A percentile compares a stretch with the other conserved stretches of the same genome.
phyloP scores from a whole-genome alignment of 2,797 vertebrate species.

The Cynopterus sphinx region DNA sequence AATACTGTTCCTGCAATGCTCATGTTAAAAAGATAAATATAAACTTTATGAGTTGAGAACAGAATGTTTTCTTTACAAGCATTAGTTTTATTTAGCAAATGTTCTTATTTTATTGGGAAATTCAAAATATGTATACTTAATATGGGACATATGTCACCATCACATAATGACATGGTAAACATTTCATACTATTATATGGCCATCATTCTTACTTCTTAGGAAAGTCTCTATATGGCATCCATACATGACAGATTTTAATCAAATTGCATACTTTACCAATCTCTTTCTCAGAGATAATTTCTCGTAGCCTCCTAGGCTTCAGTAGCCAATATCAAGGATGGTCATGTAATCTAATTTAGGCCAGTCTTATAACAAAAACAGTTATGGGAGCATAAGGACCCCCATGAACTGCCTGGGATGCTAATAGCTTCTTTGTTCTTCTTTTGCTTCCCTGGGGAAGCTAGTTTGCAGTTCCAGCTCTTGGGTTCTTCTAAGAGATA shows the following conservation, averaged over 20 bases:
- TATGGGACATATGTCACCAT: background rate
- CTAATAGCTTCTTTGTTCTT: background rate
- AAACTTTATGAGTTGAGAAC: constrained; percentile 9
- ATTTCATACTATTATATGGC: background rate
- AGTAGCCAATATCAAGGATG: background rate
- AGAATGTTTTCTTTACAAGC: constrained; percentile 1
- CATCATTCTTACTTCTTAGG: background rate
- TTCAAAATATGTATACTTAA: background rate
- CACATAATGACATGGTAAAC: background rate
- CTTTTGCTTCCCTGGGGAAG: background rate
- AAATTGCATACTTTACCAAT: background rate
- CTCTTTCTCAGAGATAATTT: background rate
- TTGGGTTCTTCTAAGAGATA: background rate
- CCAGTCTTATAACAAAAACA: background rate
- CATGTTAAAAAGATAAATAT: constrained; percentile 26
- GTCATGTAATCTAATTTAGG: background rate
- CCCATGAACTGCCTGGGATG: too few relatives aligned
- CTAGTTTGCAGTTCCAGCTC: background rate
- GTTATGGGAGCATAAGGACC: background rate
- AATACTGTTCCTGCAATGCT: constrained; percentile 22
- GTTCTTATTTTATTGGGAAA: constrained; percentile 13
- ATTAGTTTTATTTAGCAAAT: constrained; percentile 30
- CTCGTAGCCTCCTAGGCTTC: background rate
- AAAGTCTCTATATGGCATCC: background rate
- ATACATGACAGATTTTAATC: background rate